Evolutionary conservation across 2,888 invertebrate species (phyloP).

Genomic region (Scaptomyza flava): DNA sequence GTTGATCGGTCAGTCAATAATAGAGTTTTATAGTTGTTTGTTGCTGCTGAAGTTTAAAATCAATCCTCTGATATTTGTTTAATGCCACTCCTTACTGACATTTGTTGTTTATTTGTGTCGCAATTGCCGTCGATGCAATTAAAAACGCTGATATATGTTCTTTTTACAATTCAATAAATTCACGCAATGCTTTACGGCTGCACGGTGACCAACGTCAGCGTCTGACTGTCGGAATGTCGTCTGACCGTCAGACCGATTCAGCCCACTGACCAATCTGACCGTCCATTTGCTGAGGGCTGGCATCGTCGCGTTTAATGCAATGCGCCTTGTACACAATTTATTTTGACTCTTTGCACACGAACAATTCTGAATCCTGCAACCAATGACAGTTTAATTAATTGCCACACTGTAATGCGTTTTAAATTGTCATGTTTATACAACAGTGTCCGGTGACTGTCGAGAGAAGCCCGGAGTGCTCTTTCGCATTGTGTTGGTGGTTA

Average conservation of each 20-base stretch:
- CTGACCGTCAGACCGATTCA: not conserved
- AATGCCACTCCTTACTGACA: slow-evolving; percentile 41
- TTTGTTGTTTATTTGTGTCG: slow-evolving; percentile 29
- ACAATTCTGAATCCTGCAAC: slow-evolving; percentile 78
- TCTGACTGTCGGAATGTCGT: slow-evolving; percentile 1
- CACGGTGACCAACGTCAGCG: slow-evolving; percentile 28
- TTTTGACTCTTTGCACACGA: slow-evolving; percentile 73
- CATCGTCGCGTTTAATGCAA: slow-evolving; percentile 37
- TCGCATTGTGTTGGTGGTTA: slow-evolving; percentile 13
- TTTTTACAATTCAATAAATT: slow-evolving; percentile 81
- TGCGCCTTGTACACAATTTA: slow-evolving; percentile 57
- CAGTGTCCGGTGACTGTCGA: slow-evolving; percentile 54
- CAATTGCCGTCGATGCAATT: slow-evolving; percentile 65
- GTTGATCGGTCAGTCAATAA: slow-evolving; percentile 52
- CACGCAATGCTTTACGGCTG: slow-evolving; percentile 64
- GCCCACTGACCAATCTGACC: slow-evolving; percentile 16
- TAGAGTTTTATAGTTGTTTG: slow-evolving; percentile 41
- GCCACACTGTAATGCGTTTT: slow-evolving; percentile 79
- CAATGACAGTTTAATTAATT: slow-evolving; percentile 79
- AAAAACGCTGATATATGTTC: slow-evolving; percentile 80
- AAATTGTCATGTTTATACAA: slow-evolving; percentile 80
- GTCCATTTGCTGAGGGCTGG: slow-evolving; percentile 12
- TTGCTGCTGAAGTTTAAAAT: slow-evolving; percentile 35
- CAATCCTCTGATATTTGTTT: slow-evolving; percentile 62
- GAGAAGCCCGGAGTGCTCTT: slow-evolving; percentile 20